Conservation (phyloP, 2,113 vertebrate genomes). For the Indicator maculatus region DNA sequence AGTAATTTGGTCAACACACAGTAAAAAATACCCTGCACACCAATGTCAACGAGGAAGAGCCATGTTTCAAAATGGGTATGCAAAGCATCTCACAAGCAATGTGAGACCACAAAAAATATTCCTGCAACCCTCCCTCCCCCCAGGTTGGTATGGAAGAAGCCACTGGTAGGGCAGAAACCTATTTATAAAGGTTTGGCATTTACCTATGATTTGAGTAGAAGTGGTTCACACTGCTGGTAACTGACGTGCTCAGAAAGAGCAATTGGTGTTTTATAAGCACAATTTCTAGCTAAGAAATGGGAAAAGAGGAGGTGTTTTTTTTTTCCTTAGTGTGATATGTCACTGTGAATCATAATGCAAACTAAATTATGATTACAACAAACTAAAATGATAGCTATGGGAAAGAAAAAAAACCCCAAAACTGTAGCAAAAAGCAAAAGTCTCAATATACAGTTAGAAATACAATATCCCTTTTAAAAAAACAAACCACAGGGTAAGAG, state of each 20-base stretch:
- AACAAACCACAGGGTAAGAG: conserved; percentile 26
- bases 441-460: conserved; percentile 69
- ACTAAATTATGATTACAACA: conserved; percentile 57
- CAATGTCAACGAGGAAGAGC: neutral
- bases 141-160: too few species aligned
- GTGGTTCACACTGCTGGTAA: neutral
- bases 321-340: conserved; percentile 1
- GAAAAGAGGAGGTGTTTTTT: neutral
- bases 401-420: conserved; percentile 18
- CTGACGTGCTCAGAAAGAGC: neutral
- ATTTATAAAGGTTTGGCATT: neutral
- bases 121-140: too few species aligned
- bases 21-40: neutral
- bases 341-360: conserved; percentile 38
- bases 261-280: neutral
- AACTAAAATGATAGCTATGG: conserved; percentile 48
- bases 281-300: neutral
- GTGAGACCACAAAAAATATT: neutral
- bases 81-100: neutral
- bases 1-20: neutral
- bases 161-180: neutral
- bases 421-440: conserved; percentile 56
- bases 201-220: neutral
- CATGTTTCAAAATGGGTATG: neutral
- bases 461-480: conserved; percentile 85